Evolutionary conservation across 2,797 vertebrate species (phyloP), one percentile per base, ranked within the genome.

Genomic region (Smutsia gigantea): DNA sequence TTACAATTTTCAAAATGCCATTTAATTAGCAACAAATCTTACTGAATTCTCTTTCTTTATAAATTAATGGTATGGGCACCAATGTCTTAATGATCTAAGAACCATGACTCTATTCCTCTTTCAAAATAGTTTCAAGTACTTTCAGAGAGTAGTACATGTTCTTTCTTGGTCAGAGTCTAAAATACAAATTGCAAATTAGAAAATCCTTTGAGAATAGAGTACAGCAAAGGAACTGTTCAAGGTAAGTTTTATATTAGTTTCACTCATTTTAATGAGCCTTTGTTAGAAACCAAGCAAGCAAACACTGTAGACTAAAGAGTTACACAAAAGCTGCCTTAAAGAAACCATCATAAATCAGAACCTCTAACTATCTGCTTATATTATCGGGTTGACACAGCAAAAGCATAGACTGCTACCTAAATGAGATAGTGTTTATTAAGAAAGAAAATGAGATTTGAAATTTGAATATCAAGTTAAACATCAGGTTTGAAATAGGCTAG

Each of bases 201-300:
- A 98, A 98, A 97, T 97, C 97, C 98, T 98, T 98, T 98, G 98
- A 98, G 98, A 98, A 68, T 90, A 97, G 95, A 98, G 95, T 98
- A 98, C 97, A 98, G 97, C 94, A 96, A 98, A 91, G 96, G 94
- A 98, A 98, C 87, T 97, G 95, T 98, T 98, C 98, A 98, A 99
- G 98, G 98, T 98, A 98, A 98, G 97, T 98, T 98, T 98, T 98
- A 95, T 98, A 98, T 98, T 98, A 98, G 97, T 98, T 98, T 98
- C 98, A 97, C 93, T 98, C 98, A 98, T 98, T 98, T 98, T 98
- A 98, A 98, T 98, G 98, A 98, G 98, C 95, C 97, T 98, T 99
- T 98, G 98, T 98, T 98, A 98, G 98, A 98, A 98, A 94, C 88
- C 97, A 97, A 97, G 97, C 96, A 97, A 97, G 96, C 86, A 98